phyloP scores from a whole-genome alignment of 1,140 invertebrate species.

The Hylaeus anthracinus region DNA sequence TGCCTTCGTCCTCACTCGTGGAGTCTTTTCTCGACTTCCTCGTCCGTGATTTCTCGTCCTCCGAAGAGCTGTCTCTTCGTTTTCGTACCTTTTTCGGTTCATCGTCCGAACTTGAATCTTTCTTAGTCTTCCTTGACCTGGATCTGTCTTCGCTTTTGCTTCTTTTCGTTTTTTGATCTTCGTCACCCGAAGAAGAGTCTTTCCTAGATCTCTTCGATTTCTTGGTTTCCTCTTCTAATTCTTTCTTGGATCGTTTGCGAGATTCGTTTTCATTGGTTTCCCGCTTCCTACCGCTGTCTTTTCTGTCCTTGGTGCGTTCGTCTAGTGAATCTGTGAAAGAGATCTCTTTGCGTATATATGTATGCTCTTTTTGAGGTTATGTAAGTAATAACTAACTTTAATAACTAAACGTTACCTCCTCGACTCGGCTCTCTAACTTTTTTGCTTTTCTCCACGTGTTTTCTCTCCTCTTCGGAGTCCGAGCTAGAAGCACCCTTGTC shows the following conservation, averaged over 20 bases:
- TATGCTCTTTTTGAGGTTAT: too few relatives aligned
- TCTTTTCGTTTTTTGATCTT: constrained; percentile 84
- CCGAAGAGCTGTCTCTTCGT: constrained; percentile 77
- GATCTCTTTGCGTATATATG: not conserved
- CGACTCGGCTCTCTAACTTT: constrained; percentile 69
- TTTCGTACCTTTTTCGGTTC: constrained; percentile 78
- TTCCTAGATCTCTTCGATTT: constrained; percentile 81
- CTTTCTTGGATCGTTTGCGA: constrained; percentile 77
- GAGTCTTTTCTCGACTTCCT: constrained; percentile 82
- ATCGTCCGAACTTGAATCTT: constrained; percentile 84
- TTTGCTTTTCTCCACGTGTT: constrained; percentile 73
- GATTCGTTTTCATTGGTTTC: constrained; percentile 78
- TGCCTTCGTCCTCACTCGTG: constrained; percentile 75
- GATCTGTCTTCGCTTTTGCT: constrained; percentile 80
- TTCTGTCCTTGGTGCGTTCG: constrained; percentile 73
- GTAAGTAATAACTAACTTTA: constrained; percentile 2
- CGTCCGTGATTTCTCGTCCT: constrained; percentile 76
- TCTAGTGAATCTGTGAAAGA: constrained; percentile 66
- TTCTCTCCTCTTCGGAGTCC: constrained; percentile 76
- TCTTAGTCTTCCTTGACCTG: constrained; percentile 79
- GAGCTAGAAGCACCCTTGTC: constrained; percentile 76
- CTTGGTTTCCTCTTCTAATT: constrained; percentile 79
- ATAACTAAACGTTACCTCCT: constrained; percentile 62
- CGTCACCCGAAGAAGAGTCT: constrained; percentile 85
- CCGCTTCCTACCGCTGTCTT: constrained; percentile 75